These are phyloP conservation scores for Nematostella vectensis DNA, from an alignment of 92 coral and sea anemone species.

Conservation along the genomic window DNA sequence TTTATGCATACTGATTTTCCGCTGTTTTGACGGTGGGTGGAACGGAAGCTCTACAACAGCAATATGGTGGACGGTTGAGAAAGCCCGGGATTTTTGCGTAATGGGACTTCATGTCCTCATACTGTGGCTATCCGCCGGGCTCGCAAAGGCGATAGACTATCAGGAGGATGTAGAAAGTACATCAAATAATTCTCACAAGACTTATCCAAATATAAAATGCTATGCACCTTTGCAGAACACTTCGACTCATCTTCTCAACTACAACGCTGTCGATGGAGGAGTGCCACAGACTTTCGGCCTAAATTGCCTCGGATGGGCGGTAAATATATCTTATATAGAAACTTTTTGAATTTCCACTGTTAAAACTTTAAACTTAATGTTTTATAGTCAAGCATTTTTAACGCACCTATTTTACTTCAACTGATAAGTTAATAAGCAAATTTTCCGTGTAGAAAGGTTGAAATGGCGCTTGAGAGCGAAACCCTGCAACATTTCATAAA, in stretches of 20 bases:
- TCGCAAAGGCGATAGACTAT: neutral
- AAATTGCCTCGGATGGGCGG: slow-evolving; percentile 91
- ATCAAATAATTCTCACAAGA: slow-evolving; percentile 2
- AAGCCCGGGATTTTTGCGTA: neutral
- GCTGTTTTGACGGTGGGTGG: slow-evolving; percentile 1
- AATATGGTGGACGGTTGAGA: neutral
- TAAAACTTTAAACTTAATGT: too few relatives aligned
- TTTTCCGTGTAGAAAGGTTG: too few relatives aligned
- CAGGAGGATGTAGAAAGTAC: neutral
- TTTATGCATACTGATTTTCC: too few relatives aligned
- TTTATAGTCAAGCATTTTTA: too few relatives aligned
- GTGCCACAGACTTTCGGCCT: slow-evolving; percentile 82
- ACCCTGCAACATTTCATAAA: too few relatives aligned
- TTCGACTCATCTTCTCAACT: slow-evolving; percentile 26
- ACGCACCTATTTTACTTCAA: too few relatives aligned
- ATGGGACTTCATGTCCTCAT: slow-evolving; percentile 2
- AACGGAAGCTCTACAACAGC: neutral
- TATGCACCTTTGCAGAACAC: slow-evolving; percentile 17
- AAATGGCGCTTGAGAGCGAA: too few relatives aligned
- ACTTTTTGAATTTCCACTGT: too few relatives aligned
- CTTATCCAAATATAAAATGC: slow-evolving; percentile 8
- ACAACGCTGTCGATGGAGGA: slow-evolving; percentile 80
- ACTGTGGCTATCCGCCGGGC: neutral
- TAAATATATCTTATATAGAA: slow-evolving; percentile 23
- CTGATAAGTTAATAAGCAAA: too few relatives aligned